Evolutionary conservation across 2,888 invertebrate species (phyloP).

Genomic region (Tachina lurida): DNA sequence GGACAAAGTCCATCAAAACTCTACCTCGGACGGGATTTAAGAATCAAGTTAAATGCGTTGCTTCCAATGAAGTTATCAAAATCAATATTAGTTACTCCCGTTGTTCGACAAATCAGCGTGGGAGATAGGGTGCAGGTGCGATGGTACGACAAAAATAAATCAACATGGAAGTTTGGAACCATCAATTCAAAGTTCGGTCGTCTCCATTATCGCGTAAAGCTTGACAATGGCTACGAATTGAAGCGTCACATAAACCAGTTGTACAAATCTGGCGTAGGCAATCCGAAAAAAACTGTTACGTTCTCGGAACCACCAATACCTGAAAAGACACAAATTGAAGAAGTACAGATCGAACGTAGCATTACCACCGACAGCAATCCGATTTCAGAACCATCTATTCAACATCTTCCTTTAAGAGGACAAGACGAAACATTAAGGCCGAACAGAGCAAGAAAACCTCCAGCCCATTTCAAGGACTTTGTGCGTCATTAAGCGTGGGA

Average conservation of each 20-base stretch:
- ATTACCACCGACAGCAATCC: neutral
- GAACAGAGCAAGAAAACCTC: constrained; percentile 9
- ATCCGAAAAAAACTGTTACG: constrained; percentile 2
- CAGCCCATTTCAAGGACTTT: constrained; percentile 16
- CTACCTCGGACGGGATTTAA: neutral
- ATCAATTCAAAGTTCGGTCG: neutral
- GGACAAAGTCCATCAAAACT: too few species aligned
- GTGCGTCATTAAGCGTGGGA: constrained; percentile 38
- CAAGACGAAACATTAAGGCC: constrained; percentile 4
- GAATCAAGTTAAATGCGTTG: neutral
- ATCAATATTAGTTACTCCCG: neutral
- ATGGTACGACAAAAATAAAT: neutral
- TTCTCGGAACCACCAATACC: neutral
- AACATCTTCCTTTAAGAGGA: neutral
- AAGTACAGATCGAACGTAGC: constrained; percentile 11
- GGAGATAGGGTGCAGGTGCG: neutral
- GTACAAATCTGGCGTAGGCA: neutral
- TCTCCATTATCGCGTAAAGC: neutral
- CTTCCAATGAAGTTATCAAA: neutral
- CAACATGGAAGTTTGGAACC: neutral
- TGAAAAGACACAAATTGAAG: neutral
- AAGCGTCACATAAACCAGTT: constrained; percentile 5
- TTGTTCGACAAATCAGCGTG: neutral
- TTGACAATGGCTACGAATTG: neutral
- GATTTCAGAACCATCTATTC: neutral